These are phyloP conservation scores for Andricus quercusramuli DNA, from an alignment of 2,888 invertebrate genomes.

Conservation along the genomic window DNA sequence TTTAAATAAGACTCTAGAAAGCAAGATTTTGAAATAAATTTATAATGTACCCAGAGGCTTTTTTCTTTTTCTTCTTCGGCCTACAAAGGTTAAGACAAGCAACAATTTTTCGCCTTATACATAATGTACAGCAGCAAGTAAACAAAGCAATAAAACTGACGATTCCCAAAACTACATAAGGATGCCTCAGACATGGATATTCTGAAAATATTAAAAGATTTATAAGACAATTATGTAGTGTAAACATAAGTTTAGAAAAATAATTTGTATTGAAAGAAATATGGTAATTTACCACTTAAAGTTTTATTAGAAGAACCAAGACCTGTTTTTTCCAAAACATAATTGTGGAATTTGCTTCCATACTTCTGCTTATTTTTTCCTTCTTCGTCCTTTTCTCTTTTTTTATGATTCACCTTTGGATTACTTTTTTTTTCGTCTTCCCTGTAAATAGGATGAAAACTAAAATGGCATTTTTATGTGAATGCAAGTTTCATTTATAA, in stretches of 20 bases:
- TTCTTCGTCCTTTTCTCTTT: constrained; percentile 17
- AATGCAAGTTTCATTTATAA: not conserved
- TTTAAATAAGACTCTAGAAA: too few relatives aligned
- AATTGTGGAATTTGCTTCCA: constrained; percentile 12
- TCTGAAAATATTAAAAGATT: constrained; percentile 11
- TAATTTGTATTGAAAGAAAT: not conserved
- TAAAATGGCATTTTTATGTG: not conserved
- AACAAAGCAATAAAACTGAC: constrained; percentile 48
- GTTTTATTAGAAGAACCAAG: constrained; percentile 43
- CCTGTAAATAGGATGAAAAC: not conserved
- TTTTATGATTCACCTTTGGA: constrained; percentile 12
- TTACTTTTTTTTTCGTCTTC: constrained; percentile 24
- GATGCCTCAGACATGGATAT: constrained; percentile 42
- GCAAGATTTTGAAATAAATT: not conserved
- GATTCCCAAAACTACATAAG: constrained; percentile 42
- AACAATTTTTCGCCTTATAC: constrained; percentile 57
- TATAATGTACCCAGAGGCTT: constrained; percentile 44
- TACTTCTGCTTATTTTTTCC: not conserved
- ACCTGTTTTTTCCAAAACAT: constrained; percentile 41
- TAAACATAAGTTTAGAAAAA: not conserved
- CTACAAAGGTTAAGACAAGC: constrained; percentile 51
- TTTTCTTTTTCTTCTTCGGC: constrained; percentile 55
- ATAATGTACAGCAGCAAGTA: constrained; percentile 63
- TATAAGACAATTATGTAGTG: not conserved
- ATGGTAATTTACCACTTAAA: constrained; percentile 7